These are phyloP conservation scores for Eubasilissa regina DNA, from an alignment of 1,140 invertebrate genomes.

Conservation along the genomic window DNA sequence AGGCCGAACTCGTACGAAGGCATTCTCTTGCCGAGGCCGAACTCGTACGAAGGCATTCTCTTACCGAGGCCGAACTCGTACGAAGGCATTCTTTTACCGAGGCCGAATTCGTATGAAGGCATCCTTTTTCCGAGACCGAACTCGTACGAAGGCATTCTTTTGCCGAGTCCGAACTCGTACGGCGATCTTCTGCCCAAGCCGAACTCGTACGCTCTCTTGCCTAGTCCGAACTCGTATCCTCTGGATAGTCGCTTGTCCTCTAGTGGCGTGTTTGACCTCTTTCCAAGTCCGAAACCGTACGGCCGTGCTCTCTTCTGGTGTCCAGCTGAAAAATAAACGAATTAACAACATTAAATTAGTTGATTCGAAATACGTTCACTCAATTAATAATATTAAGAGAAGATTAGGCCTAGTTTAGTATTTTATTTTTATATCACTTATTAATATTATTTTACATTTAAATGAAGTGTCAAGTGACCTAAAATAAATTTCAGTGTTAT, in stretches of 20 bases:
- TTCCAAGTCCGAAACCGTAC: slow-evolving; percentile 70
- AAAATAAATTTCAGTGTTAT: no score
- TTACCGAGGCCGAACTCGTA: slow-evolving; percentile 66
- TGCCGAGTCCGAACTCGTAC: slow-evolving; percentile 65
- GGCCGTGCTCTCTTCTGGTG: slow-evolving; percentile 68
- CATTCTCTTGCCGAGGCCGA: slow-evolving; percentile 71
- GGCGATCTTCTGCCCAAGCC: slow-evolving; percentile 64
- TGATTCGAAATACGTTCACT: no score
- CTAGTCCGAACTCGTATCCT: slow-evolving; percentile 48
- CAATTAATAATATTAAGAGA: no score
- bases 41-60: slow-evolving; percentile 64
- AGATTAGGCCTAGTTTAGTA: no score
- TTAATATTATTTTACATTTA: no score
- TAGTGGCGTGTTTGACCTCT: slow-evolving; percentile 67
- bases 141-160: slow-evolving; percentile 63
- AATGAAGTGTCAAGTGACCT: no score
- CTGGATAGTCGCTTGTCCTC: slow-evolving; percentile 59
- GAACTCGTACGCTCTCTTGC: slow-evolving; percentile 65
- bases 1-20: slow-evolving; percentile 65
- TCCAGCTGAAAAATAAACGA: slow-evolving; percentile 63
- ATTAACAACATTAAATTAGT: no score
- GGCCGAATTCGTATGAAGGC: slow-evolving; percentile 63
- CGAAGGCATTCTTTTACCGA: slow-evolving; percentile 63
- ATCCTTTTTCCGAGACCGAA: slow-evolving; percentile 72
- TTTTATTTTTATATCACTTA: no score